A percentile compares a stretch with the other conserved stretches of the same genome.
Conservation (phyloP, 2,888 invertebrate genomes). For the Aquatica leii region DNA sequence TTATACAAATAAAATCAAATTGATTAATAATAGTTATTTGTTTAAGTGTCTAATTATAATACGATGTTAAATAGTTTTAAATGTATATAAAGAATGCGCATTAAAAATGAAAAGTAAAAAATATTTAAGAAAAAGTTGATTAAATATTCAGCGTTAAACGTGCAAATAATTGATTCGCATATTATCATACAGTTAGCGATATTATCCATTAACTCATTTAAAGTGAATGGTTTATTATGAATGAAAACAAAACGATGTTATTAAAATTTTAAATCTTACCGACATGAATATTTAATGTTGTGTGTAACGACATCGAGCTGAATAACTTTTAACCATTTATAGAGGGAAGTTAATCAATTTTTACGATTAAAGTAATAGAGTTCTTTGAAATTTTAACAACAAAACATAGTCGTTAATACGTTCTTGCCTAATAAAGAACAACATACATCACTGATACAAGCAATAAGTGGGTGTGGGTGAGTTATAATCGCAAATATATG, state of each 20-base stretch:
- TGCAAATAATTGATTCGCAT: conserved; percentile 12
- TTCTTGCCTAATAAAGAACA: conserved; percentile 35
- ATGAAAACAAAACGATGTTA: conserved; percentile 31
- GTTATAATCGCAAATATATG: conserved; percentile 40
- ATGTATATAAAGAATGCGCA: not conserved
- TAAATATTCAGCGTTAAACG: conserved; percentile 12
- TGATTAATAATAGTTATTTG: too few relatives aligned
- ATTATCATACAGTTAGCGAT: conserved; percentile 14
- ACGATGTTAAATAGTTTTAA: too few relatives aligned
- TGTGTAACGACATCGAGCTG: conserved; percentile 28
- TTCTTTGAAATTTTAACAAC: conserved; percentile 33
- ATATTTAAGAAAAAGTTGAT: not conserved
- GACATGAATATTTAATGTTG: conserved; percentile 39
- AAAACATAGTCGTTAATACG: conserved; percentile 31
- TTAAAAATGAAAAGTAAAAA: conserved; percentile 3
- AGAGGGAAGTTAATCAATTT: conserved; percentile 36
- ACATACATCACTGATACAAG: conserved; percentile 32
- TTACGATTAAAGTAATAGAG: conserved; percentile 36
- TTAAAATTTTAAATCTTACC: conserved; percentile 39
- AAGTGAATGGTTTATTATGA: conserved; percentile 37
- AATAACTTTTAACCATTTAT: conserved; percentile 35
- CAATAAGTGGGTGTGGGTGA: conserved; percentile 36
- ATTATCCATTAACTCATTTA: conserved; percentile 15
- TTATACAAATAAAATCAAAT: too few relatives aligned
- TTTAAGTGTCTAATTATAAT: too few relatives aligned